A percentile compares a stretch with the other conserved stretches of the same genome.
Conservation (phyloP, 1,140 invertebrate species). For the Zaprionus davidi region DNA sequence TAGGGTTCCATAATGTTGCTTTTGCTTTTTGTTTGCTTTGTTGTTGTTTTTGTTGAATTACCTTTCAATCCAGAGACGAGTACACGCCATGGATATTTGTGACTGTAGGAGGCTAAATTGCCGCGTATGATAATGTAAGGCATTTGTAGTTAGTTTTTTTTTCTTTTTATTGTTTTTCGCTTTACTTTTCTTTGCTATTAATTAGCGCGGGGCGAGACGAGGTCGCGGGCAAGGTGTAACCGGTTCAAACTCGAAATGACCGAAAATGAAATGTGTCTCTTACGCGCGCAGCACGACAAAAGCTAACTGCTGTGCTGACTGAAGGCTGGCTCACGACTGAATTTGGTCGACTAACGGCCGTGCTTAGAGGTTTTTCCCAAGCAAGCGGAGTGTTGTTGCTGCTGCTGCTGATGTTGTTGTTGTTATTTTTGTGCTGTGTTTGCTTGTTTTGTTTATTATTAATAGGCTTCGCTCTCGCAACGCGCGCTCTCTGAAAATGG, state of each 20-base stretch:
- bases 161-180: conserved; percentile 13
- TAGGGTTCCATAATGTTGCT: conserved; percentile 18
- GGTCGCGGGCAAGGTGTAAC: conserved; percentile 28
- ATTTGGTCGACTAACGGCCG: conserved; percentile 47
- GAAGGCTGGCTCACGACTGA: conserved; percentile 73
- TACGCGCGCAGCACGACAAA: conserved; percentile 27
- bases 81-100: conserved; percentile 93
- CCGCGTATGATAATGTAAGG: conserved; percentile 94
- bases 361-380: conserved; percentile 58
- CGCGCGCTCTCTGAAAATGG: conserved; percentile 55
- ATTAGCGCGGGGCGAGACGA: conserved; percentile 60
- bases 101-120: conserved; percentile 93
- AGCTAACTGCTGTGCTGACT: conserved; percentile 52
- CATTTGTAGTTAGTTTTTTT: conserved; percentile 85
- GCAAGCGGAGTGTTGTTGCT: conserved; percentile 32
- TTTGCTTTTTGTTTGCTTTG: conserved; percentile 18
- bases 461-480: conserved; percentile 53
- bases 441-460: conserved; percentile 63
- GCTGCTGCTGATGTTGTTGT: conserved; percentile 45
- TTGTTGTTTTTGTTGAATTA: conserved; percentile 73
- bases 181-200: conserved; percentile 37
- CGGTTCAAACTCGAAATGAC: conserved; percentile 44
- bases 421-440: conserved; percentile 42
- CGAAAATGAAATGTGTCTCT: conserved; percentile 33
- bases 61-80: conserved; percentile 93